Evolutionary conservation across 2,888 invertebrate species (phyloP).

Genomic region (Tryphoninae sp.): DNA sequence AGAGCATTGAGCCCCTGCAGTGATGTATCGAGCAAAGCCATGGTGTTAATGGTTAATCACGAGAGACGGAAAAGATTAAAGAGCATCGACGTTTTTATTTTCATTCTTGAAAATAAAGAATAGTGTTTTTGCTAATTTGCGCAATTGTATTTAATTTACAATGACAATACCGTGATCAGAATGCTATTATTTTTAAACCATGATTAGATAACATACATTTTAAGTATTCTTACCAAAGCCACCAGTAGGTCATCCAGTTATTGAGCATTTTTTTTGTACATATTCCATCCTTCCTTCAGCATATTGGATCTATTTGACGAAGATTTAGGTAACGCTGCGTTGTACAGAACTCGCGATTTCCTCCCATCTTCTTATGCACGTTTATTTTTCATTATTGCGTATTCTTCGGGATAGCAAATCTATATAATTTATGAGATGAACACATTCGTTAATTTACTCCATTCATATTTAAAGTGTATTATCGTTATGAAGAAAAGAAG

Average conservation of each 20-base stretch:
- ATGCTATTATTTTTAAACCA: conserved; percentile 5
- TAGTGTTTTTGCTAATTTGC: conserved; percentile 18
- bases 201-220: conserved; percentile 30
- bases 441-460: conserved; percentile 58
- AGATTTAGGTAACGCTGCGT: conserved; percentile 29
- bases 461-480: conserved; percentile 55
- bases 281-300: conserved; percentile 42
- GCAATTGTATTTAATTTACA: neutral
- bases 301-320: conserved; percentile 43
- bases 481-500: conserved; percentile 40
- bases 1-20: conserved; percentile 10
- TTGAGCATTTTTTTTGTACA: conserved; percentile 56
- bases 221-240: conserved; percentile 67
- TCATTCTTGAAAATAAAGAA: conserved; percentile 15
- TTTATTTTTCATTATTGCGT: conserved; percentile 59
- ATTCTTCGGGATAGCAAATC: conserved; percentile 59
- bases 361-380: conserved; percentile 30
- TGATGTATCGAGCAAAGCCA: conserved; percentile 21
- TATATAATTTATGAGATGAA: conserved; percentile 62
- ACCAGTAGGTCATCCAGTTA: conserved; percentile 59
- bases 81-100: conserved; percentile 1
- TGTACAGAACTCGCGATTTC: conserved; percentile 32
- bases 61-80: neutral
- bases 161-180: neutral
- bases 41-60: conserved; percentile 11